Percentiles rank a stretch among this genome's conserved stretches.
These are phyloP conservation scores for Heterodera schachtii DNA, from an alignment of 1,140 invertebrate genomes.

Conservation along the genomic window DNA sequence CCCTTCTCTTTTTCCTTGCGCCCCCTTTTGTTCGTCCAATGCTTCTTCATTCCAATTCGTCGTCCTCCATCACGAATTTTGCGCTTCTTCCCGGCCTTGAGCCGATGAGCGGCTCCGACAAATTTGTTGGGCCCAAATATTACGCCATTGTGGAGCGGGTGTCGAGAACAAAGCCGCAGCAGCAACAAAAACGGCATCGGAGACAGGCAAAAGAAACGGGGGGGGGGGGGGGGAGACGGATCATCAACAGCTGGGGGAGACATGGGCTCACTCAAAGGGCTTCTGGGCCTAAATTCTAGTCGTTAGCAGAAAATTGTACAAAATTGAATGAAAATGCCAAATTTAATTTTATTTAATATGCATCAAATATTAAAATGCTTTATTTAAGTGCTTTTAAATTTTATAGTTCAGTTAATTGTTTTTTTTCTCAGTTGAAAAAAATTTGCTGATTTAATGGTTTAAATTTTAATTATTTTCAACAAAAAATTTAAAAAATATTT, in stretches of 20 bases:
- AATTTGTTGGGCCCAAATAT: conserved; percentile 53
- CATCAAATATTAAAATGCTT: no score
- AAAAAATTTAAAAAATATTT: no score
- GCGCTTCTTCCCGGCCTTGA: conserved; percentile 58
- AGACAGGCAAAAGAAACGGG: conserved; percentile 50
- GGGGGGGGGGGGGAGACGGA: background rate
- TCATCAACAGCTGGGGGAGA: no score
- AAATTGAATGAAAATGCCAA: background rate
- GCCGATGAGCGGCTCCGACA: conserved; percentile 54
- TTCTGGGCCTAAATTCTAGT: background rate
- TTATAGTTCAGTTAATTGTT: no score
- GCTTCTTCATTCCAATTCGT: conserved; percentile 10
- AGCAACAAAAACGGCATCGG: conserved; percentile 39
- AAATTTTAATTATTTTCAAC: no score
- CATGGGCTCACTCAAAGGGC: no score
- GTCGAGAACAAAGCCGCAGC: conserved; percentile 50
- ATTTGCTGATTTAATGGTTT: no score
- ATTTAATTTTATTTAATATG: no score
- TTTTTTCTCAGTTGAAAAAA: no score
- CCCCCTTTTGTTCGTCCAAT: background rate
- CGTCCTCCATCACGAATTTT: conserved; percentile 16
- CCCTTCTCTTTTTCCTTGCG: background rate
- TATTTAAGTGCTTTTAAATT: no score
- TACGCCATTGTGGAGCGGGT: conserved; percentile 61
- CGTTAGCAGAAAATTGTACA: background rate